Percentiles rank a stretch among this genome's conserved stretches.
Conservation (phyloP, 2,888 invertebrate genomes). For the Odiellus spinosus region DNA sequence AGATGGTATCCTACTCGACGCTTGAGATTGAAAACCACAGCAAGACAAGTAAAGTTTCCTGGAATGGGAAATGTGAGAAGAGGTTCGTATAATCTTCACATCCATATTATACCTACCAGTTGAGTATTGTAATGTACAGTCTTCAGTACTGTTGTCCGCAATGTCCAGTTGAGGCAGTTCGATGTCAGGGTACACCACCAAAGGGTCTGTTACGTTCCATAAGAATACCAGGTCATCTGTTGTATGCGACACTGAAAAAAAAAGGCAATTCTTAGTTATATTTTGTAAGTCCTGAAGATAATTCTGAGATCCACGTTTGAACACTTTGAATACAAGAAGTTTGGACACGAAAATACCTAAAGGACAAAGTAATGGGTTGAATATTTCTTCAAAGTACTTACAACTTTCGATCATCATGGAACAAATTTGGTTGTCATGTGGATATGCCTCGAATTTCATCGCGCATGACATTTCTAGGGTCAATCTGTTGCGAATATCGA, state of each 20-base stretch:
- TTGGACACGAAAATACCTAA: no score
- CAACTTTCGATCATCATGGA: constrained; percentile 88
- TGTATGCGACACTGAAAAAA: constrained; percentile 65
- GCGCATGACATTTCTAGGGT: constrained; percentile 78
- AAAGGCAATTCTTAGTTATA: background rate
- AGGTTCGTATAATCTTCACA: no score
- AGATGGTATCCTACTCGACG: constrained; percentile 73
- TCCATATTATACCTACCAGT: constrained; percentile 43
- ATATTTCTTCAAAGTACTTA: no score
- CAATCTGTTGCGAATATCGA: constrained; percentile 40
- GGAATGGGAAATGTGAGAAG: constrained; percentile 21
- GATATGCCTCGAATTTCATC: constrained; percentile 85
- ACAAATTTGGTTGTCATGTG: constrained; percentile 83
- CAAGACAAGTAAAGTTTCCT: constrained; percentile 80
- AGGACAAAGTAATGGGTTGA: no score
- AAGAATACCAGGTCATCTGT: constrained; percentile 85
- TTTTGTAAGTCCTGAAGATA: no score
- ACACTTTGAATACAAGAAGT: constrained; percentile 2
- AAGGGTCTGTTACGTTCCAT: constrained; percentile 76
- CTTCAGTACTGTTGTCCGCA: constrained; percentile 72
- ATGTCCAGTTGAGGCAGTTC: constrained; percentile 75
- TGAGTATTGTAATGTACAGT: constrained; percentile 80
- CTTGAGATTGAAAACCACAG: constrained; percentile 66
- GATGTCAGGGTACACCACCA: constrained; percentile 75
- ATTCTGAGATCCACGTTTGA: no score